phyloP scores from a whole-genome alignment of 2,888 invertebrate species.

The Oxyscelio sp. region DNA sequence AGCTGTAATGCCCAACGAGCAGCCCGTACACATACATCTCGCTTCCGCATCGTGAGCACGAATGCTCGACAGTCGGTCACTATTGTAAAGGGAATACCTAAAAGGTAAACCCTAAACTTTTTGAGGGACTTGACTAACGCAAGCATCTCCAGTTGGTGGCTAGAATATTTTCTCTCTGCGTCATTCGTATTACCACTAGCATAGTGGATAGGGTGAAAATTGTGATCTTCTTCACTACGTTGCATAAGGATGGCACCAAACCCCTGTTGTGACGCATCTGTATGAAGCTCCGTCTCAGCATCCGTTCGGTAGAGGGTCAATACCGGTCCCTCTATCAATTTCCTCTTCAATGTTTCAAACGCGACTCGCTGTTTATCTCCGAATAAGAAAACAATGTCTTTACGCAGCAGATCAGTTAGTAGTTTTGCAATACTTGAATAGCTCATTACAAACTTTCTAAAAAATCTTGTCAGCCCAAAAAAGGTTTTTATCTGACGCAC shows the following conservation, averaged over 20 bases:
- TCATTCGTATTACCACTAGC: too few species aligned
- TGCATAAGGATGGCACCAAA: background rate
- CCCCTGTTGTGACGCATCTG: background rate
- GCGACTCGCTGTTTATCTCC: constrained; percentile 1
- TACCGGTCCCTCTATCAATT: background rate
- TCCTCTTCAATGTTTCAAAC: background rate
- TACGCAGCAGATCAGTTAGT: constrained; percentile 2
- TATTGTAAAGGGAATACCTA: too few species aligned
- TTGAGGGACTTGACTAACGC: background rate
- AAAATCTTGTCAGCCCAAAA: background rate
- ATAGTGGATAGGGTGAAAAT: background rate
- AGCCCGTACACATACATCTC: background rate
- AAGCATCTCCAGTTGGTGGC: background rate
- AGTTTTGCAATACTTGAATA: constrained; percentile 4
- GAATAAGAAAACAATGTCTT: constrained; percentile 1
- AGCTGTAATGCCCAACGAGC: too few species aligned
- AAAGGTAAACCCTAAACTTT: too few species aligned
- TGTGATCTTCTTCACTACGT: background rate
- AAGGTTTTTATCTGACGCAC: constrained; percentile 3
- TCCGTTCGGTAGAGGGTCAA: background rate
- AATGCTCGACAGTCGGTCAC: background rate
- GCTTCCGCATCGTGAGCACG: background rate
- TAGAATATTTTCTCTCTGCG: too few species aligned
- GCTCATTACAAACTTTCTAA: constrained; percentile 3
- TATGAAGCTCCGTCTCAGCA: constrained; percentile 9